phyloP scores from a whole-genome alignment of 1,140 invertebrate genomes.

The Paracyclopina nana region DNA sequence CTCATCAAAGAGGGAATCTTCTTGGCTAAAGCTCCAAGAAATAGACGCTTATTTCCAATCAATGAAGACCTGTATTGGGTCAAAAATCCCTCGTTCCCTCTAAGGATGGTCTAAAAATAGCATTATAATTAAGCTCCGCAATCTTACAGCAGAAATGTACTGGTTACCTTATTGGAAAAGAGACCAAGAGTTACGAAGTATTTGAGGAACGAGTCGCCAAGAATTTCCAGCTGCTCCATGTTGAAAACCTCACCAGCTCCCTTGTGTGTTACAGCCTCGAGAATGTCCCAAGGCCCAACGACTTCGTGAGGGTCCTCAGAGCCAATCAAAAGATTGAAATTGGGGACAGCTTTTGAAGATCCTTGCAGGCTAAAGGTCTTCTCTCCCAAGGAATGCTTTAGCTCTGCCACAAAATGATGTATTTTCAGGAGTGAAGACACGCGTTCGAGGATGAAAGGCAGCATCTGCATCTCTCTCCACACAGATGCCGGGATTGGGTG shows the following conservation, averaged over 20 bases:
- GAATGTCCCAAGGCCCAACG: too few species aligned
- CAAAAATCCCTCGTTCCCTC: background rate
- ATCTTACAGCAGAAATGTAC: too few species aligned
- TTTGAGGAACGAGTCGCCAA: slow-evolving; percentile 8
- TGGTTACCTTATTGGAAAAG: background rate
- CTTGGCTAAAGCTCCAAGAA: background rate
- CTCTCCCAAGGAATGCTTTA: too few species aligned
- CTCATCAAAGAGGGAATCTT: background rate
- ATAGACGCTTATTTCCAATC: background rate
- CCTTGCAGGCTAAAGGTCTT: too few species aligned
- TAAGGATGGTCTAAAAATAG: background rate
- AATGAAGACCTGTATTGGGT: background rate
- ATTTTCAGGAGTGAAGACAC: too few species aligned
- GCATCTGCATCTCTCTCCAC: slow-evolving; percentile 4
- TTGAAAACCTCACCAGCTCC: background rate
- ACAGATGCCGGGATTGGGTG: background rate
- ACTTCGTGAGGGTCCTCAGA: too few species aligned
- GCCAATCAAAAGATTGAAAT: too few species aligned
- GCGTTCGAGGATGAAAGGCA: background rate
- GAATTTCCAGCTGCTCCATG: slow-evolving; percentile 8
- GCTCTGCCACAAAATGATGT: too few species aligned
- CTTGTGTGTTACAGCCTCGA: slow-evolving; percentile 7
- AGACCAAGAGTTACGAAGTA: background rate
- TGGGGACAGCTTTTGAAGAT: background rate
- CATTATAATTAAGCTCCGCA: too few species aligned